Evolutionary conservation across 2,113 vertebrate species (phyloP).

Genomic region (Serinus canaria): DNA sequence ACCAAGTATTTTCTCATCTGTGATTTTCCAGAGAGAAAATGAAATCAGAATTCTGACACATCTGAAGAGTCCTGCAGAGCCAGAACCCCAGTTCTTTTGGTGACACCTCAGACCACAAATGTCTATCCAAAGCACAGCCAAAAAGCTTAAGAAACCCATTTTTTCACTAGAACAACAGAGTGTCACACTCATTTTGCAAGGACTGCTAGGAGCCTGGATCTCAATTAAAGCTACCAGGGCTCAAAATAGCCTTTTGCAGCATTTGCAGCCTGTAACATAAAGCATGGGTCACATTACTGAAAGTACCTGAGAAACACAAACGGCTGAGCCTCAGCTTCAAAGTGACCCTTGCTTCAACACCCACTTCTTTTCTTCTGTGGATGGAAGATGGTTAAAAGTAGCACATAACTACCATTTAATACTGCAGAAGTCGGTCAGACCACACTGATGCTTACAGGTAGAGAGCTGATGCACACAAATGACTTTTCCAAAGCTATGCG

Average conservation of each 20-base stretch:
- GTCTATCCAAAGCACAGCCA: background rate
- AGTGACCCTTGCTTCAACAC: conserved; percentile 1
- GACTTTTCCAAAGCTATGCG: background rate
- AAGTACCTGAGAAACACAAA: background rate
- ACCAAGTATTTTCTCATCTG: background rate
- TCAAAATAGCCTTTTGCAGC: conserved; percentile 2
- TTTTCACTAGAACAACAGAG: background rate
- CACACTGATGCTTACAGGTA: background rate
- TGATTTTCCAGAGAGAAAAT: background rate
- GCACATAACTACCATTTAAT: background rate
- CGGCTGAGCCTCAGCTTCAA: background rate
- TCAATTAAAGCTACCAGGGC: conserved; percentile 4
- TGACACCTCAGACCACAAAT: background rate
- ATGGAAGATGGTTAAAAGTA: background rate
- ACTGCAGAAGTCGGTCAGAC: background rate
- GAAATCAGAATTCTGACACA: background rate
- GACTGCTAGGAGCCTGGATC: background rate
- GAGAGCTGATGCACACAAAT: background rate
- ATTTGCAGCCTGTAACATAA: conserved; percentile 2
- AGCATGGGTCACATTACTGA: background rate
- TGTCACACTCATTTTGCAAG: background rate
- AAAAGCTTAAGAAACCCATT: background rate
- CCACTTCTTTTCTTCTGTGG: background rate
- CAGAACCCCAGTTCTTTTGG: background rate
- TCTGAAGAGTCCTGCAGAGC: background rate